Evolutionary conservation across 2,113 vertebrate species (phyloP), one percentile per base, ranked within the genome.

Genomic region (Etia nguti): DNA sequence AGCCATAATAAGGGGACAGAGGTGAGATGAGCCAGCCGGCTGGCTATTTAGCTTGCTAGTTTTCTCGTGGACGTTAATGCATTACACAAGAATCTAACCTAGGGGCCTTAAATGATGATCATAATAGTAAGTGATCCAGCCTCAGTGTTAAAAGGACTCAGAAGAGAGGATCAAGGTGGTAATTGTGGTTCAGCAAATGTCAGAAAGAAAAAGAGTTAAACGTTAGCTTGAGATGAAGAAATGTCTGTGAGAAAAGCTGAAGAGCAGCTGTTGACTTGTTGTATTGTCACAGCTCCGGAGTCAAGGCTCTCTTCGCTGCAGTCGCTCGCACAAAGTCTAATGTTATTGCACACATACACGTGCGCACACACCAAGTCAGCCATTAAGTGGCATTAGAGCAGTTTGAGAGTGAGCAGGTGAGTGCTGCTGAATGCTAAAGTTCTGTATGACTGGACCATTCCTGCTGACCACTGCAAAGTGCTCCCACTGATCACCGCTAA

Each of bases 401-500:
- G 55, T 91, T 90, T 90, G 68, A 92, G 81, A 91, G 87, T 31
- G 89, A 88, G 91, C 89, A 95, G 94, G 94, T 95, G 92, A 94
- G 93, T 90, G 86, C 90, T 92, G 90, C 93, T 92, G 94, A 95
- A 96, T 95, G 93, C 90, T 90, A 92, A 95, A 90, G 92, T 91
- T 90, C 89, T 84, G 86, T 88, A 87, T 82, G 92, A 93, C 90
- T 89, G 86, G 62, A 50, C 84, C 73, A 43, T 93, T 95, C 90
- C 89, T 94, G 94, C 95, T 95, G 95, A 96, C 94, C 92, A 48
- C 90, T 90, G 95, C 95, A 96, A 93, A 95, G 93, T 95, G 94
- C 89, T 90, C 91, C 86, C 88, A 91, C 93, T 96, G 94, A 96
- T 96, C 94, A 94, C 94, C 57, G 38, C 92, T 94, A 94, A 96